Base-by-base conservation (phyloP, 2,797 vertebrate species). In the Australoheros facetus region DNA sequence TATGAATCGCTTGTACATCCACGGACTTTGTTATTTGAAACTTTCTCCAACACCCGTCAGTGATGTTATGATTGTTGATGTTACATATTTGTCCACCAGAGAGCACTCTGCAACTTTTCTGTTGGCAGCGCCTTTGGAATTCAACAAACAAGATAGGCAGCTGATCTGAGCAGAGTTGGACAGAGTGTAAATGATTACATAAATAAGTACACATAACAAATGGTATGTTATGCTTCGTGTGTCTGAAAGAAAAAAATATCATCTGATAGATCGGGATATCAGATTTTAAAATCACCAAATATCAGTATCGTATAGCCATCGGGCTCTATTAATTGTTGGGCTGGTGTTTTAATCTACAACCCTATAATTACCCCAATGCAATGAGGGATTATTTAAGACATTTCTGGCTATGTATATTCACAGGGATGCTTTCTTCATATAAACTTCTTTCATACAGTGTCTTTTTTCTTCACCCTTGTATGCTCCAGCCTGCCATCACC, bases 391-490 rank as follows among this genome's bases (percentile, higher is more conserved):
- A 42, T 56, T 34, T 58, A 1, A 58, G 45, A 55, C 34, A 58
- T 48, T 51, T 55, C 8, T 37, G 48, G 34, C 70, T 71, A 4
- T 59, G 74, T 79, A 72, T 66, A 81, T 56, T 73, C 34, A 79
- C 70, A 60, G 59, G 28, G 57, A 30, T 13, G 5, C 53, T 77
- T 28, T 79, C 39, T 81, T 70, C 58, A 73, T 7, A 7, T 53
- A 64, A 54, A 77, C 14, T 37, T 71, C 59, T 57, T 66, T 13
- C 6, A 32, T 55, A 21, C 51, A n/a, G 45, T 26, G 12, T 70
- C 19, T 55, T 71, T 66, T 81, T 55, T 34, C 72, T 79, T 87
- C 71, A 71, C 77, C 71, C 54, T 53, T 45, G 54, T 71, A 28
- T 14, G 7, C 56, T 48, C 37, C 48, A 58, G 7, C 26, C 28